Percentiles rank a stretch among this genome's conserved stretches.
phyloP scores from a whole-genome alignment of 2,888 invertebrate species.

The Flabesymbios commensalis region DNA sequence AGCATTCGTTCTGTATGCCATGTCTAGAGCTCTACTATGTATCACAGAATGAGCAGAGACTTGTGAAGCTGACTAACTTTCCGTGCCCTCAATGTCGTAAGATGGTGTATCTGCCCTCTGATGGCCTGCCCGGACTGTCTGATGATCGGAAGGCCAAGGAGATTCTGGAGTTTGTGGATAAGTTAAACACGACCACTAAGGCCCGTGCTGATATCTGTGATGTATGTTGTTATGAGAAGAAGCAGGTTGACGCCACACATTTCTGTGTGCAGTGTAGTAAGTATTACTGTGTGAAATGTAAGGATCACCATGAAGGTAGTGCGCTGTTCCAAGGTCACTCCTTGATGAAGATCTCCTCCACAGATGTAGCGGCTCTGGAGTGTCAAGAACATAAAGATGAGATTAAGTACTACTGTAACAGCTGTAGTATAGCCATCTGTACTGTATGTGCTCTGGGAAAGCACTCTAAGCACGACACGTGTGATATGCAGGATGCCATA shows the following conservation, averaged over 20 bases:
- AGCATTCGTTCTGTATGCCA: slow-evolving; percentile 27
- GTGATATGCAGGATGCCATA: slow-evolving; percentile 3
- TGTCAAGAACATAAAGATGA: slow-evolving; percentile 20
- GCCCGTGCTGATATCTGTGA: slow-evolving; percentile 1
- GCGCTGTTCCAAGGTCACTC: slow-evolving; percentile 17
- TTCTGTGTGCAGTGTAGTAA: slow-evolving; percentile 26
- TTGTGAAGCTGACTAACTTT: slow-evolving; percentile 15
- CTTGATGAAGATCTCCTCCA: neutral
- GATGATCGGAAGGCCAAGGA: slow-evolving; percentile 25
- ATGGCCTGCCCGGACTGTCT: slow-evolving; percentile 17
- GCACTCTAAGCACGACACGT: slow-evolving; percentile 15
- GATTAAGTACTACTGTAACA: slow-evolving; percentile 21
- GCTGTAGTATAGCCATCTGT: slow-evolving; percentile 17
- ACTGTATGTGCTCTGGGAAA: slow-evolving; percentile 24
- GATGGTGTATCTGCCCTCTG: slow-evolving; percentile 15
- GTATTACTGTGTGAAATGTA: slow-evolving; percentile 16
- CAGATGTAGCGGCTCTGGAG: neutral
- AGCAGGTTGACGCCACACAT: neutral
- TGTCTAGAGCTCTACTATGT: slow-evolving; percentile 20
- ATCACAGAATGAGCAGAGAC: slow-evolving; percentile 7
- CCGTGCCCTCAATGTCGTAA: slow-evolving; percentile 28
- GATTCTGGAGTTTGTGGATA: slow-evolving; percentile 21
- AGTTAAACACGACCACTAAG: neutral
- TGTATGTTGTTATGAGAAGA: slow-evolving; percentile 12
- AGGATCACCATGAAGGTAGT: slow-evolving; percentile 11